Evolutionary conservation across 2,113 vertebrate species (phyloP).

Genomic region (Perccottus glenii): DNA sequence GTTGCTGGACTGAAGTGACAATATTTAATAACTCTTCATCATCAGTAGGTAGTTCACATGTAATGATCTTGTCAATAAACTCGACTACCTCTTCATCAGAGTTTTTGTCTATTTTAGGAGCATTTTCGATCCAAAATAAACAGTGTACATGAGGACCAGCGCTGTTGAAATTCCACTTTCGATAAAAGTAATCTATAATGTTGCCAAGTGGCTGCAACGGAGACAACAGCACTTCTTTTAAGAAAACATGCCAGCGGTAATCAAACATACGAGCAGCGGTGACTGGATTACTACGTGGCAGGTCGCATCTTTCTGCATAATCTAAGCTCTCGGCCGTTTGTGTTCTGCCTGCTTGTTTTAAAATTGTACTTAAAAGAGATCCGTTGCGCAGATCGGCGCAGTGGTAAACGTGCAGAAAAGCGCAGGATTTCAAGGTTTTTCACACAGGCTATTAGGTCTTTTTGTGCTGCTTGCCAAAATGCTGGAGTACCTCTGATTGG

Average conservation of each 20-base stretch:
- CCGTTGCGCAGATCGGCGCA: neutral
- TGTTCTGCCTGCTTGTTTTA: neutral
- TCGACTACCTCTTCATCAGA: neutral
- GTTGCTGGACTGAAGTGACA: neutral
- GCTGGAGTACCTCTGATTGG: neutral
- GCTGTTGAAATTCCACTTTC: neutral
- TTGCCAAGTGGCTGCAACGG: neutral
- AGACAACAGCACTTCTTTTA: no score
- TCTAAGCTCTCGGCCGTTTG: neutral
- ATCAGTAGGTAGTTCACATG: neutral
- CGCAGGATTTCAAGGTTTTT: neutral
- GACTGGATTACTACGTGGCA: neutral
- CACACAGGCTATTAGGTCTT: neutral
- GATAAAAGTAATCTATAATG: neutral
- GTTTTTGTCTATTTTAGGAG: neutral
- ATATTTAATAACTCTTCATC: neutral
- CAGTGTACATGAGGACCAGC: neutral
- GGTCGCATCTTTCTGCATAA: neutral
- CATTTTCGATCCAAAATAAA: neutral
- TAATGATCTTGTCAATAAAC: neutral
- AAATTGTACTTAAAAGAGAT: neutral
- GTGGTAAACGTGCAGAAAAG: neutral
- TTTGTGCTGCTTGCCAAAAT: neutral
- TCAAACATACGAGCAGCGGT: no score
- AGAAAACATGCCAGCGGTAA: no score